phyloP scores from a whole-genome alignment of 2,888 invertebrate genomes.

The Parapristionchus giblindavisi region DNA sequence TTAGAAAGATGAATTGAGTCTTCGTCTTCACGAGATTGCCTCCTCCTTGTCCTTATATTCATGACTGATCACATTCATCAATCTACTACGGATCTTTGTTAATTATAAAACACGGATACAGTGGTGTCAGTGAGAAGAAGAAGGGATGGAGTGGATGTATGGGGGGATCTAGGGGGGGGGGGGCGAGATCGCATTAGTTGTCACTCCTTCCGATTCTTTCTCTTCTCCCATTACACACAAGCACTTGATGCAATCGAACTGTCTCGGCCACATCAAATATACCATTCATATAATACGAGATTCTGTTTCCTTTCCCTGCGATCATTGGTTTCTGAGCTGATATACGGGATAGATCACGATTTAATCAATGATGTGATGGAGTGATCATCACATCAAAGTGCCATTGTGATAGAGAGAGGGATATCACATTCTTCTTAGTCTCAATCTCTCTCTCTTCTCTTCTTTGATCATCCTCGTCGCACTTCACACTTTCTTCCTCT shows the following conservation, averaged over 20 bases:
- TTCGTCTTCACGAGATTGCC: no score
- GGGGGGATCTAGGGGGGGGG: background rate
- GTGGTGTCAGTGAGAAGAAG: no score
- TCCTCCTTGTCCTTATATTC: no score
- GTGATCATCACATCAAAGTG: no score
- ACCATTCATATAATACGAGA: background rate
- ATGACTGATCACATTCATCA: no score
- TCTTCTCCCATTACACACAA: background rate
- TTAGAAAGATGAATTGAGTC: no score
- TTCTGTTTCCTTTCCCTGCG: constrained; percentile 9
- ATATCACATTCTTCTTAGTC: no score
- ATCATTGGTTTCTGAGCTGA: constrained; percentile 38
- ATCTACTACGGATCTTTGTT: no score
- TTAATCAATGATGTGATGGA: no score
- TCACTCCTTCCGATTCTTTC: constrained; percentile 19
- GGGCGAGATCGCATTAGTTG: constrained; percentile 19
- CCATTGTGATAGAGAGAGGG: no score
- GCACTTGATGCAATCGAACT: constrained; percentile 15
- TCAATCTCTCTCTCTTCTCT: constrained; percentile 27
- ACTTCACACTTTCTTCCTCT: constrained; percentile 14
- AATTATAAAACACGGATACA: no score
- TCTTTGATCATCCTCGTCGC: constrained; percentile 19
- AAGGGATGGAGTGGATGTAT: constrained; percentile 5
- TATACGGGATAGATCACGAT: no score
- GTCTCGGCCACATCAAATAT: constrained; percentile 39